These are phyloP conservation scores for Podiceps cristatus DNA, from an alignment of 2,113 vertebrate species.

Conservation along the genomic window DNA sequence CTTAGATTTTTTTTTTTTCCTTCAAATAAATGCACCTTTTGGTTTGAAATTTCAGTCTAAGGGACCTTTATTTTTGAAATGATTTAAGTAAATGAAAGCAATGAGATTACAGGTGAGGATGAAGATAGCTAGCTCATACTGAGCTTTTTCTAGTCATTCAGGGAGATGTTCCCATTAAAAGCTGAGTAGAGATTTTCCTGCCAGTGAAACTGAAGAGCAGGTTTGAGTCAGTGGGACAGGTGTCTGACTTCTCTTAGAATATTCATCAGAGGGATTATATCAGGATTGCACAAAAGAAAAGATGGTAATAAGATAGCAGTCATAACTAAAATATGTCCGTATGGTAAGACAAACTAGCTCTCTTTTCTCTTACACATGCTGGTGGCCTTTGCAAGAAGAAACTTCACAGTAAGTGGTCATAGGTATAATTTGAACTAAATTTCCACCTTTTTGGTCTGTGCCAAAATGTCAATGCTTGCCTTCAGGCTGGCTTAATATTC, in stretches of 20 bases:
- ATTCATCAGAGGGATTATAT: neutral
- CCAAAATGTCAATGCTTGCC: conserved; percentile 65
- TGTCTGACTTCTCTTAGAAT: neutral
- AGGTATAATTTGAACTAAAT: conserved; percentile 8
- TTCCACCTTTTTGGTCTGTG: neutral
- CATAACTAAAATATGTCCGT: neutral
- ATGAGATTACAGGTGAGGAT: neutral
- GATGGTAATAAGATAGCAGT: neutral
- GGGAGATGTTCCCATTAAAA: neutral
- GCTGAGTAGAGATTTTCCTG: neutral
- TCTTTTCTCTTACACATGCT: neutral
- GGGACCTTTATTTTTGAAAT: neutral
- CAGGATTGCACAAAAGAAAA: neutral
- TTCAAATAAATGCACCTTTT: neutral
- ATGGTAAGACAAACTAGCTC: neutral
- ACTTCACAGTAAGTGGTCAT: neutral
- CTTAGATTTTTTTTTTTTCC: neutral
- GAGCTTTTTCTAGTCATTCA: neutral
- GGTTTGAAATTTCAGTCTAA: neutral
- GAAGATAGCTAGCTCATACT: neutral
- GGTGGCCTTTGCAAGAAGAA: neutral
- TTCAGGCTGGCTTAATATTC: conserved; percentile 53
- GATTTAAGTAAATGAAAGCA: neutral
- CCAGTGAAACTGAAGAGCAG: neutral
- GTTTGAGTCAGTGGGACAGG: neutral